Conservation (phyloP, 2,797 vertebrate species). For the Tenualosa ilisha region DNA sequence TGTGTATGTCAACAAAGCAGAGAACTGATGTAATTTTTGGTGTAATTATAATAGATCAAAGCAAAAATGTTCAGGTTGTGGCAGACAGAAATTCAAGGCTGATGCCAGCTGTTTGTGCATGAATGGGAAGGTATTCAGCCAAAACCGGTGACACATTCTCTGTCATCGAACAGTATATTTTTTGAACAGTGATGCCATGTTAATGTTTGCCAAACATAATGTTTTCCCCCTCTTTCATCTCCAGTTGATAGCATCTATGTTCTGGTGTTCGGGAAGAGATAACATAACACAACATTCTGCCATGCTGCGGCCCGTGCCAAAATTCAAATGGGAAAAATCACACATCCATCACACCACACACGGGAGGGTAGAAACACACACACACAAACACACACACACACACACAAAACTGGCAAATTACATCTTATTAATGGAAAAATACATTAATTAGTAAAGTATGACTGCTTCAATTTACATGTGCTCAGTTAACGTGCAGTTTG, state of each 20-base stretch:
- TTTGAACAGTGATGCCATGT: neutral
- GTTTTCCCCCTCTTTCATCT: neutral
- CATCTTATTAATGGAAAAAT: slow-evolving; percentile 34
- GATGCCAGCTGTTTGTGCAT: neutral
- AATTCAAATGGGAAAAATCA: slow-evolving; percentile 48
- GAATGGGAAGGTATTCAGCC: neutral
- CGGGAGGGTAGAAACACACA: neutral
- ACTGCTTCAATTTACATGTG: slow-evolving; percentile 68
- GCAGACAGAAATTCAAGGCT: neutral
- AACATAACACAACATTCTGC: slow-evolving; percentile 11
- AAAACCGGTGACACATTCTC: neutral
- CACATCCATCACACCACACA: slow-evolving; percentile 49
- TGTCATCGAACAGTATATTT: slow-evolving; percentile 16
- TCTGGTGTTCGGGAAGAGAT: neutral
- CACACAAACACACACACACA: too few species aligned
- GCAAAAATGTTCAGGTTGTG: neutral
- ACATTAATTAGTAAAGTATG: slow-evolving; percentile 67
- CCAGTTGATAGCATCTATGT: slow-evolving; percentile 2
- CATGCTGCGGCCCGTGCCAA: slow-evolving; percentile 1
- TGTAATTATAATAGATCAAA: neutral
- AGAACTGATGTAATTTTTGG: neutral
- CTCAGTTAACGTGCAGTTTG: slow-evolving; percentile 66
- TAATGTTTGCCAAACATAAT: slow-evolving; percentile 22
- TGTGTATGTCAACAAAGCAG: neutral
- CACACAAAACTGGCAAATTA: slow-evolving; percentile 6